Evolutionary conservation across 2,888 invertebrate genomes (phyloP).

Genomic region (Mythimna lalbum): DNA sequence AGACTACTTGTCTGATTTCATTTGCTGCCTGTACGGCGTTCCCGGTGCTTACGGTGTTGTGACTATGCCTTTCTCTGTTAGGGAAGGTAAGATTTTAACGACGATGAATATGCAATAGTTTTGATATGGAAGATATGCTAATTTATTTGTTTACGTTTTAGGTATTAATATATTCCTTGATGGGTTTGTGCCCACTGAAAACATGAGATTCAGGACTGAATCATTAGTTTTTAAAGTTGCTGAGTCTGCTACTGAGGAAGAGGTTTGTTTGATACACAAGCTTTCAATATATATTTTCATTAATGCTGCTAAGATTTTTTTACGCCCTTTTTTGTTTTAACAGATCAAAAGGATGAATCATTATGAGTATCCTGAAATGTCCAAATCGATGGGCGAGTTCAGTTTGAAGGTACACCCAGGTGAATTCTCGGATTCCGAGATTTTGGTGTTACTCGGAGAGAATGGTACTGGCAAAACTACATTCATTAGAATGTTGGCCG

Average conservation of each 20-base stretch:
- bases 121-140: background rate
- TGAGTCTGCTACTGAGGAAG: conserved; percentile 99
- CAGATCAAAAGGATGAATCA: conserved; percentile 98
- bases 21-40: conserved; percentile 99
- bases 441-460: conserved; percentile 98
- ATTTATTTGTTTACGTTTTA: conserved; percentile 70
- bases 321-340: conserved; percentile 29
- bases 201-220: conserved; percentile 99
- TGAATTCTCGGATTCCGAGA: conserved; percentile 99
- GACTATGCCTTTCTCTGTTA: conserved; percentile 99
- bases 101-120: background rate
- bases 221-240: conserved; percentile 99
- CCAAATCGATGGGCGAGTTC: conserved; percentile 95
- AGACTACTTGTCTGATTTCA: conserved; percentile 99
- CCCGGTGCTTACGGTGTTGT: conserved; percentile 99
- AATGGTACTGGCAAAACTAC: conserved; percentile 99
- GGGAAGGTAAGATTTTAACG: conserved; percentile 95
- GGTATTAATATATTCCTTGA: conserved; percentile 99
- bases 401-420: conserved; percentile 95
- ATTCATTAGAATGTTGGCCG: conserved; percentile 99
- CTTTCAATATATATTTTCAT: background rate
- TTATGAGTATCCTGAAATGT: conserved; percentile 98
- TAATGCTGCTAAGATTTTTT: background rate
- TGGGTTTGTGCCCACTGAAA: conserved; percentile 99
- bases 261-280: conserved; percentile 85